Percentiles rank a stretch among this genome's conserved stretches.
Evolutionary conservation across 2,797 vertebrate genomes (phyloP).

Genomic region (Cyprinella venusta): DNA sequence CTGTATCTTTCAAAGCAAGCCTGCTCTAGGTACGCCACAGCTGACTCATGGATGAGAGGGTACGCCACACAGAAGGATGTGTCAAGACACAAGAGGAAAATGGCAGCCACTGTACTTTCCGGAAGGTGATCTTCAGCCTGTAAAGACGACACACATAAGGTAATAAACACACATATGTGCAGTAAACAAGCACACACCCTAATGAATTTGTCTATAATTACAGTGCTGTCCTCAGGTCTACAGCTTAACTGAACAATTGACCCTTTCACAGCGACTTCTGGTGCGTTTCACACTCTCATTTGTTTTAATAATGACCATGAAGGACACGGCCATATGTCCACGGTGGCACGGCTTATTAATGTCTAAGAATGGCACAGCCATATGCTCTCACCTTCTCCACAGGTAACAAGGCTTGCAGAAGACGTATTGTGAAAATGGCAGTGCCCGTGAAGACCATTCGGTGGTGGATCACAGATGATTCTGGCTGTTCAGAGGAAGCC

Average conservation of each 20-base stretch:
- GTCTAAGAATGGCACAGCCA: conserved; percentile 45
- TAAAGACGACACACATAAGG: conserved; percentile 22
- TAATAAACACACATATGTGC: background rate
- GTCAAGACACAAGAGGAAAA: conserved; percentile 90
- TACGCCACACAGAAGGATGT: conserved; percentile 83
- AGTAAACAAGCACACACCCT: conserved; percentile 10
- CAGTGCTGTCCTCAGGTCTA: conserved; percentile 14
- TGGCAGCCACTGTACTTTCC: conserved; percentile 80
- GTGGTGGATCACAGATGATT: conserved; percentile 80
- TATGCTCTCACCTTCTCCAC: conserved; percentile 85
- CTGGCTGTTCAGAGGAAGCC: conserved; percentile 71
- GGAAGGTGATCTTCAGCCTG: conserved; percentile 85
- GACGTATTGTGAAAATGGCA: conserved; percentile 83
- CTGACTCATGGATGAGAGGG: conserved; percentile 85
- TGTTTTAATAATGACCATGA: conserved; percentile 49
- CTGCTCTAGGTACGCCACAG: conserved; percentile 92
- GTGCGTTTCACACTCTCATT: conserved; percentile 39
- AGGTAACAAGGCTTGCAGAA: conserved; percentile 89
- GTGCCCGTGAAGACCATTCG: conserved; percentile 86
- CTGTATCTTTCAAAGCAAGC: conserved; percentile 85
- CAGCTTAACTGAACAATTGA: conserved; percentile 39
- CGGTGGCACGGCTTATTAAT: conserved; percentile 43
- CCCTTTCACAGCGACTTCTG: conserved; percentile 31
- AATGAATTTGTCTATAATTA: conserved; percentile 25
- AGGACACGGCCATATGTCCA: conserved; percentile 53